Evolutionary conservation across 2,888 invertebrate genomes (phyloP).

Genomic region (Atherix ibis): DNA sequence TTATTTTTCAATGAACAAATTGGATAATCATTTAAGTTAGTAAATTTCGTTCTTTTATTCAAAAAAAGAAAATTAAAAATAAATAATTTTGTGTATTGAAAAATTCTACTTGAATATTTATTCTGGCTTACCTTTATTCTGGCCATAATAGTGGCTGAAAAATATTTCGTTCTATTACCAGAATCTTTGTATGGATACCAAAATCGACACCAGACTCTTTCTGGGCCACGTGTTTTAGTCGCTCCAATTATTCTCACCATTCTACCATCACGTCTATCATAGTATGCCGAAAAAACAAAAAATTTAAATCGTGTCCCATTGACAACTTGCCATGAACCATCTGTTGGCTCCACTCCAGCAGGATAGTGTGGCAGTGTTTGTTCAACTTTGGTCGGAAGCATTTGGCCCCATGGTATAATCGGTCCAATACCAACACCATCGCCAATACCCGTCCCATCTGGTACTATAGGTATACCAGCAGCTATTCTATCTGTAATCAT

Average conservation of each 20-base stretch:
- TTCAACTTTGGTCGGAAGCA: conserved; percentile 30
- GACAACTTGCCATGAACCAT: conserved; percentile 59
- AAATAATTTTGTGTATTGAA: too few species aligned
- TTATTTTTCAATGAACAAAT: too few species aligned
- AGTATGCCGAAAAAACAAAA: conserved; percentile 82
- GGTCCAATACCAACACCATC: conserved; percentile 16
- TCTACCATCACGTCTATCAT: conserved; percentile 55
- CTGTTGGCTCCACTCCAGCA: conserved; percentile 48
- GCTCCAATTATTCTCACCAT: conserved; percentile 70
- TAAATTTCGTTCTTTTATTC: too few species aligned
- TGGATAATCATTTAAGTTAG: too few species aligned
- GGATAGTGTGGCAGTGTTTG: conserved; percentile 43
- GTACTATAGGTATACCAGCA: conserved; percentile 14
- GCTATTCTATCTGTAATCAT: conserved; percentile 14
- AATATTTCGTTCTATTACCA: conserved; percentile 21
- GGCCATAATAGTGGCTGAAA: conserved; percentile 54
- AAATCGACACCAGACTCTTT: conserved; percentile 63
- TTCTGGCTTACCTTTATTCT: conserved; percentile 55
- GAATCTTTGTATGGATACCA: conserved; percentile 41
- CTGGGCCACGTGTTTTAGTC: conserved; percentile 72
- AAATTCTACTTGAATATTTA: too few species aligned
- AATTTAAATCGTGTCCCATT: conserved; percentile 56
- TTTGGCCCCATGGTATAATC: conserved; percentile 31
- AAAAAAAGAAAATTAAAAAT: too few species aligned
- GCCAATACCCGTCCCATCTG: conserved; percentile 12